Base-by-base conservation (phyloP, 2,888 invertebrate genomes). In the Bombyx huttoni region DNA sequence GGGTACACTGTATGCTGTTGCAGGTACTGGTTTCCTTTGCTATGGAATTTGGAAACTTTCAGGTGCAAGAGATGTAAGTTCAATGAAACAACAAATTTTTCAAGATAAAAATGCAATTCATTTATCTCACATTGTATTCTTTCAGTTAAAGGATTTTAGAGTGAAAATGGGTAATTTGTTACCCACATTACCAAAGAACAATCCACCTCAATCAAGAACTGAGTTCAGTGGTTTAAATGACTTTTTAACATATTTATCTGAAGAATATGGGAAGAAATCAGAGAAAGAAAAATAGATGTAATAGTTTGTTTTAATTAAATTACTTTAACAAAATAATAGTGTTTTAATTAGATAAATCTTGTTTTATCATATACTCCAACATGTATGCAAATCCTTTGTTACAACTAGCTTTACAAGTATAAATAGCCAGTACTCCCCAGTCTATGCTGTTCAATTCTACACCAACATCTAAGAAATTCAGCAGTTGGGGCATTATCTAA, bases 361-460 rank as follows among this genome's bases (percentile, higher is more conserved):
- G 98, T 83, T 96, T 97, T 85, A 94, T 93, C 54, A 96, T 71
- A 81, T 91, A 93, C 85, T 98, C 98, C 58, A 86, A 77, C 58
- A 91, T 91, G 78, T 98, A 98, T 8, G 90, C 90, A 8, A 85
- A 86, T 12, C 91, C 91, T 54, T 79, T 65, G 55, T 75, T 75
- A 71, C 98, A 99, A 77, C 94, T 96, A 13, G 89, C 83, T 68
- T 90, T 89, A 73, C 99, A 99, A 0, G 97, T 96, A 76, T 94
- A 99, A 33, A 98, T 80, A 49, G 91, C 91, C 51, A 99, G 76
- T 13, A 95, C 92, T 24, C 98, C 98, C 96, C 97, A 98, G 80
- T 99, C 98, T 49, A 98, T 84, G 65, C 89, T 89, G 55, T 90
- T 88, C 3, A 90, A 70, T 49, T 90, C 75, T 56, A 89, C 78